These are phyloP conservation scores for Ctenochaetus hawaiiensis DNA, from an alignment of 2,797 vertebrate genomes.

Conservation along the genomic window DNA sequence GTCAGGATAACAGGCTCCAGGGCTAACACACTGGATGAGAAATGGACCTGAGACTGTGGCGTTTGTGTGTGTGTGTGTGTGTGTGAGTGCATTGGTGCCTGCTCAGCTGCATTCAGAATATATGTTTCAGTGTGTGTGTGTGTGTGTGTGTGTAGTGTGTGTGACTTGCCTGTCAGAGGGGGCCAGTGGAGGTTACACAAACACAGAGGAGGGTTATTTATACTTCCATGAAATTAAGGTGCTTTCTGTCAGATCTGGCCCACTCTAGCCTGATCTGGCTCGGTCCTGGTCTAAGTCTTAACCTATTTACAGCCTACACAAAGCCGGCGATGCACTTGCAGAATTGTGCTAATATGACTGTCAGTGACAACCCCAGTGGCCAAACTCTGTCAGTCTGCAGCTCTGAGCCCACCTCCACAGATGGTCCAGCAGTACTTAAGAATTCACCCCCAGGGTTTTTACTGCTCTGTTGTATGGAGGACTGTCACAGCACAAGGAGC, in stretches of 20 bases:
- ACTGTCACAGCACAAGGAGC: conserved; percentile 85
- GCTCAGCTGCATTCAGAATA: conserved; percentile 75
- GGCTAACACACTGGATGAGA: conserved; percentile 76
- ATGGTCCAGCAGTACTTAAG: conserved; percentile 84
- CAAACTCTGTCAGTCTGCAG: conserved; percentile 77
- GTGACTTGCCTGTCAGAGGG: conserved; percentile 86
- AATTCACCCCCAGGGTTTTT: conserved; percentile 87
- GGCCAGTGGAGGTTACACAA: conserved; percentile 92
- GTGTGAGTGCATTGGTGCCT: conserved; percentile 38
- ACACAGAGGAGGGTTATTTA: conserved; percentile 94
- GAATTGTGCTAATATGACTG: conserved; percentile 74
- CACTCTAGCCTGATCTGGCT: conserved; percentile 70
- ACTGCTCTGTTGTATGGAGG: conserved; percentile 86
- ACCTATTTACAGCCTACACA: conserved; percentile 77
- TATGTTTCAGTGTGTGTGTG: conserved; percentile 72
- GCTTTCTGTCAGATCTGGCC: conserved; percentile 88
- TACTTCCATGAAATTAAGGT: conserved; percentile 90
- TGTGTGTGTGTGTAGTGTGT: conserved; percentile 64
- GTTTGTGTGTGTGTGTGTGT: conserved; percentile 50
- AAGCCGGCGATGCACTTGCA: conserved; percentile 58
- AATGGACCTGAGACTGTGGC: conserved; percentile 73
- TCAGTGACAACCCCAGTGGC: conserved; percentile 78
- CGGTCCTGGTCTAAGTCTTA: conserved; percentile 68
- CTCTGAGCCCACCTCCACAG: conserved; percentile 82
- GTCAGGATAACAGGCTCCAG: conserved; percentile 81